Conservation (phyloP, 2,888 invertebrate genomes). For the Craniophora ligustri region DNA sequence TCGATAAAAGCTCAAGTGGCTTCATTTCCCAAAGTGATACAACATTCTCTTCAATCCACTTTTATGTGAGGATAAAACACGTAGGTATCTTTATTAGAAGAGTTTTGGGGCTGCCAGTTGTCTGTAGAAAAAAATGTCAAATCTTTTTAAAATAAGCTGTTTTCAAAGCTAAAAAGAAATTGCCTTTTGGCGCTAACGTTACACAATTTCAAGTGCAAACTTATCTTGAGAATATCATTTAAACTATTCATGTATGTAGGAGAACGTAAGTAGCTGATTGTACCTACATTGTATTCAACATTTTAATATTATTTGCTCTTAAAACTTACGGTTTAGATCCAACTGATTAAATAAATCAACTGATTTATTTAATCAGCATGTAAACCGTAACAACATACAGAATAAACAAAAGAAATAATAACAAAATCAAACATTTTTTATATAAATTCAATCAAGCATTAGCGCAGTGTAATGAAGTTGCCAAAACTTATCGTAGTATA, state of each 20-base stretch:
- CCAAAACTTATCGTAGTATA: too few species aligned
- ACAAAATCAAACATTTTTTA: too few species aligned
- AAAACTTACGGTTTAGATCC: too few species aligned
- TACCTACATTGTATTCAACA: too few species aligned
- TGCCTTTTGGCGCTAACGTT: slow-evolving; percentile 1
- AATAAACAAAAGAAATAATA: too few species aligned
- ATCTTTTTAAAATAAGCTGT: slow-evolving; percentile 38
- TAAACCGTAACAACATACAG: too few species aligned
- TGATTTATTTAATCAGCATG: too few species aligned
- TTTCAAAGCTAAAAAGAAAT: not conserved
- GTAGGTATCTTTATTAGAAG: slow-evolving; percentile 55
- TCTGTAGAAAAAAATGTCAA: slow-evolving; percentile 28
- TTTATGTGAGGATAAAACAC: slow-evolving; percentile 61
- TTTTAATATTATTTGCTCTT: too few species aligned
- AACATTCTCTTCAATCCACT: slow-evolving; percentile 71
- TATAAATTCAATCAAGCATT: too few species aligned
- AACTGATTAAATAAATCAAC: too few species aligned
- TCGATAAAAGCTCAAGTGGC: slow-evolving; percentile 67
- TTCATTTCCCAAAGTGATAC: slow-evolving; percentile 74
- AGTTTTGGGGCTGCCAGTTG: slow-evolving; percentile 47
- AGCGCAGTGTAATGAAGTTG: too few species aligned
- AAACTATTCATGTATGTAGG: not conserved
- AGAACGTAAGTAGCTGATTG: too few species aligned
- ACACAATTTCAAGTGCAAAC: not conserved
- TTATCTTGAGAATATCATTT: not conserved